Evolutionary conservation across 2,888 invertebrate genomes (phyloP).

Genomic region (Ligdia adustata): DNA sequence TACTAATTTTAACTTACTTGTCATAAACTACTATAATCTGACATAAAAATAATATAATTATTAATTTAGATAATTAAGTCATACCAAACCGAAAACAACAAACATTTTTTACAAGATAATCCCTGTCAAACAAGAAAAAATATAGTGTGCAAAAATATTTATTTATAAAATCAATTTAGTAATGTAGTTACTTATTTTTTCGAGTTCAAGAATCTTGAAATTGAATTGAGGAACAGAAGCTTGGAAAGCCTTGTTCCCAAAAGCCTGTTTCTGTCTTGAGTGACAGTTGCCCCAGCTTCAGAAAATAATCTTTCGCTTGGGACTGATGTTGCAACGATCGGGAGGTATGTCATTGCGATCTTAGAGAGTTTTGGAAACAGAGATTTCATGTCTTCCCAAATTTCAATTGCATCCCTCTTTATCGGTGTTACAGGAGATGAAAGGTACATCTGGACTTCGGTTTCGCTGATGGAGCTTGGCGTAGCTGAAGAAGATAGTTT

Average conservation of each 20-base stretch:
- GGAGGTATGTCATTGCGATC: constrained; percentile 16
- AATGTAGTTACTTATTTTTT: too few species aligned
- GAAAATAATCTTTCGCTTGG: constrained; percentile 17
- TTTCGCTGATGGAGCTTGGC: constrained; percentile 3
- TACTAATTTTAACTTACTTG: too few species aligned
- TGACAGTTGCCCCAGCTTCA: constrained; percentile 19
- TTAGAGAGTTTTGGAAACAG: constrained; percentile 11
- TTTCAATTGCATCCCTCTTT: constrained; percentile 20
- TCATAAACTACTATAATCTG: too few species aligned
- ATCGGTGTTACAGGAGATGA: constrained; percentile 23
- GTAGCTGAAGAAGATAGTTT: constrained; percentile 10
- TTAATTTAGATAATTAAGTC: too few species aligned
- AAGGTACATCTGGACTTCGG: constrained; percentile 18
- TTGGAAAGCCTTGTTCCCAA: constrained; percentile 2
- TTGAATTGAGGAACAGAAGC: too few species aligned
- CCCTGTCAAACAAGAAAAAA: too few species aligned
- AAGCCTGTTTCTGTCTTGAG: constrained; percentile 16
- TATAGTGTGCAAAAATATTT: too few species aligned
- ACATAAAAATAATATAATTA: too few species aligned
- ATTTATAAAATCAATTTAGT: too few species aligned
- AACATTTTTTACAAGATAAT: too few species aligned
- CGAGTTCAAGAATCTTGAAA: too few species aligned
- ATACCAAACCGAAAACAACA: too few species aligned
- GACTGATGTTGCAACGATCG: constrained; percentile 18
- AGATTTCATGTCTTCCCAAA: constrained; percentile 17